These are phyloP conservation scores for Oplegnathus fasciatus DNA, from an alignment of 2,113 vertebrate species.

Conservation along the genomic window DNA sequence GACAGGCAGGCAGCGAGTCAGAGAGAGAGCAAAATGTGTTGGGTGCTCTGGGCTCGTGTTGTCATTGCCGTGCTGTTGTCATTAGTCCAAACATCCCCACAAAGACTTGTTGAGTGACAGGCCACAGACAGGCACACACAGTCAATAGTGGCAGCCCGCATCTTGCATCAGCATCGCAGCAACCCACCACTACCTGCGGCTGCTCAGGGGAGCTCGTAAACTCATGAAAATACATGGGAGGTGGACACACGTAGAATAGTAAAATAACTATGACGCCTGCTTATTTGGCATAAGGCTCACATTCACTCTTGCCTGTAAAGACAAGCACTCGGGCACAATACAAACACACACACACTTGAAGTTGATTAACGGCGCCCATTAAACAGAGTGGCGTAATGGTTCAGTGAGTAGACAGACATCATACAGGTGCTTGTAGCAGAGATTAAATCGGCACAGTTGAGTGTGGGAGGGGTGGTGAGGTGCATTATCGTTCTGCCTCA, in stretches of 20 bases:
- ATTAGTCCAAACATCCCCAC: slow-evolving; percentile 77
- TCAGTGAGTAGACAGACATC: slow-evolving; percentile 42
- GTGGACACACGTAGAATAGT: slow-evolving; percentile 28
- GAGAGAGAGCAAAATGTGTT: slow-evolving; percentile 30
- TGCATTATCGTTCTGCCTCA: neutral
- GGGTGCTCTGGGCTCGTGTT: slow-evolving; percentile 65
- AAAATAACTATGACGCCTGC: slow-evolving; percentile 25
- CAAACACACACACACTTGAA: slow-evolving; percentile 36
- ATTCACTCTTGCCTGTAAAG: slow-evolving; percentile 7
- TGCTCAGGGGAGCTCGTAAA: slow-evolving; percentile 40
- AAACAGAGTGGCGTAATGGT: slow-evolving; percentile 43
- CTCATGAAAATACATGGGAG: slow-evolving; percentile 55
- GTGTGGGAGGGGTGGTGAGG: neutral
- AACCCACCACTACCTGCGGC: slow-evolving; percentile 41
- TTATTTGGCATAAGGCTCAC: slow-evolving; percentile 41
- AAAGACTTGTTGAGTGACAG: slow-evolving; percentile 74
- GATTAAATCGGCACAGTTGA: slow-evolving; percentile 33
- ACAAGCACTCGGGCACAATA: slow-evolving; percentile 26
- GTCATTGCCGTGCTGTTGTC: slow-evolving; percentile 66
- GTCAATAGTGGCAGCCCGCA: slow-evolving; percentile 78
- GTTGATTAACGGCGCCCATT: slow-evolving; percentile 44
- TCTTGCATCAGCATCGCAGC: slow-evolving; percentile 60
- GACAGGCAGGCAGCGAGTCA: slow-evolving; percentile 19
- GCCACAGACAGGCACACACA: slow-evolving; percentile 60
- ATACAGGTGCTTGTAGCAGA: slow-evolving; percentile 44